Conservation (phyloP, 1,140 invertebrate species). For the Aphelinus atriplicis region DNA sequence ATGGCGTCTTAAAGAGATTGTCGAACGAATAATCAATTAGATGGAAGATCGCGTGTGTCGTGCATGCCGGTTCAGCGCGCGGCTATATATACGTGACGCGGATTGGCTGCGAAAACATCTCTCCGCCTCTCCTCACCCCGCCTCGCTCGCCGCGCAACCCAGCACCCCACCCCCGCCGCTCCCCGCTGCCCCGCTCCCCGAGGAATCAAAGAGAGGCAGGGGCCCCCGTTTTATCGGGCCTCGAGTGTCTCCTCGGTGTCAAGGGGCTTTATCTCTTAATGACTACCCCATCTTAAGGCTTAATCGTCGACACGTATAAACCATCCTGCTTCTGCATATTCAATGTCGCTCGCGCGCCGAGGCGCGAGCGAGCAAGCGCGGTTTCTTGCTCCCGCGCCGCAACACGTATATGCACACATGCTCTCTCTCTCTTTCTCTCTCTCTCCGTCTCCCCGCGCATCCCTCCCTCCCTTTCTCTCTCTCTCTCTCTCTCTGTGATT, state of each 20-base stretch:
- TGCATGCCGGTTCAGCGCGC: background rate
- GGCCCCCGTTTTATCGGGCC: constrained; percentile 50
- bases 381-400: constrained; percentile 33
- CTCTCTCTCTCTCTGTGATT: too few species aligned
- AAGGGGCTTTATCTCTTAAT: constrained; percentile 63
- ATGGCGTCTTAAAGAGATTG: constrained; percentile 37
- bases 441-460: background rate
- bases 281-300: constrained; percentile 63
- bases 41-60: constrained; percentile 38
- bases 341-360: constrained; percentile 47
- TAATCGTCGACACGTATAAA: constrained; percentile 66
- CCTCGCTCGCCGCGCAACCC: too few species aligned
- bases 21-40: constrained; percentile 42
- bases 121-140: too few species aligned
- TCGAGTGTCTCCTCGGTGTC: constrained; percentile 59
- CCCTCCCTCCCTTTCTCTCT: background rate
- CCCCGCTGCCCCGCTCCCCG: too few species aligned
- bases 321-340: constrained; percentile 63
- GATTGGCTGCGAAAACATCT: background rate
- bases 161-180: too few species aligned
- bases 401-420: too few species aligned
- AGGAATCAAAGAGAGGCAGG: constrained; percentile 26
- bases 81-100: background rate
- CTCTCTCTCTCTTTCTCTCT: constrained; percentile 1
- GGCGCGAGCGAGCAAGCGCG: constrained; percentile 31